Evolutionary conservation across 2,888 invertebrate species (phyloP).

Genomic region (Phorcus lineatus): DNA sequence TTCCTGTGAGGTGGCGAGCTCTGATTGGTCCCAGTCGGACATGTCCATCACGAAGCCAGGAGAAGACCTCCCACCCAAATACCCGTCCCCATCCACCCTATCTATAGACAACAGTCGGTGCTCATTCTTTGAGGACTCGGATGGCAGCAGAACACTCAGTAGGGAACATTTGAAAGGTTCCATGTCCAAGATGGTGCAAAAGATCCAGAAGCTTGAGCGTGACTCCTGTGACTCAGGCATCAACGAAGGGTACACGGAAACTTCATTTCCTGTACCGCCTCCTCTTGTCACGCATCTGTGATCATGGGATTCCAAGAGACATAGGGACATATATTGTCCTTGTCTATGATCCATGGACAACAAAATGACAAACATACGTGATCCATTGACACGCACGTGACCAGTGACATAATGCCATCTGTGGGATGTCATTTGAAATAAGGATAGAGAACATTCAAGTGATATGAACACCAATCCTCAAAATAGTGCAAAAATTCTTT

Average conservation of each 20-base stretch:
- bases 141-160: neutral
- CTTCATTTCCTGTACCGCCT: neutral
- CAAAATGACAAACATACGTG: too few relatives aligned
- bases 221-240: constrained; percentile 61
- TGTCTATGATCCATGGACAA: too few relatives aligned
- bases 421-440: too few relatives aligned
- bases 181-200: constrained; percentile 10
- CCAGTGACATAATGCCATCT: too few relatives aligned
- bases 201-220: constrained; percentile 45
- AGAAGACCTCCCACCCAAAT: constrained; percentile 41
- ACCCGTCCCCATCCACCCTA: constrained; percentile 21
- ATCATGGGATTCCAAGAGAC: neutral
- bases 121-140: constrained; percentile 5
- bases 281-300: constrained; percentile 11
- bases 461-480: too few relatives aligned
- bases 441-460: too few relatives aligned
- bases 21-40: constrained; percentile 62
- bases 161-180: constrained; percentile 4
- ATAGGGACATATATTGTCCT: too few relatives aligned
- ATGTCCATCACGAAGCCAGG: constrained; percentile 61
- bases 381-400: too few relatives aligned
- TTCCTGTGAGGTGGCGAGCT: constrained; percentile 52
- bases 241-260: constrained; percentile 43
- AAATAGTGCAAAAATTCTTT: too few relatives aligned
- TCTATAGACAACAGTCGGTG: neutral